These are phyloP conservation scores for Pinctada fucata DNA, from an alignment of 2,888 invertebrate species.

Conservation along the genomic window DNA sequence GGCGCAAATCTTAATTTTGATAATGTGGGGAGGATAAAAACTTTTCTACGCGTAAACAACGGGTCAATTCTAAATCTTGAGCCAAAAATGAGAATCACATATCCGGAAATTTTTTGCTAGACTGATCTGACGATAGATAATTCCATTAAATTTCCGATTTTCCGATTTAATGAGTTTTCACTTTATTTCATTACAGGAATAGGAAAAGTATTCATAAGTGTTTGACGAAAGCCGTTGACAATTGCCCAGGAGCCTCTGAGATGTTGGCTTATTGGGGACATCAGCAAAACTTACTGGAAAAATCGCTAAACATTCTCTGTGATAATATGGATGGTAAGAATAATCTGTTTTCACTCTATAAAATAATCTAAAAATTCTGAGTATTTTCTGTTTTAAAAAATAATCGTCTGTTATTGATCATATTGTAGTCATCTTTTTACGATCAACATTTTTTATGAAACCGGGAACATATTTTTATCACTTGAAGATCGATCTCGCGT, in stretches of 20 bases:
- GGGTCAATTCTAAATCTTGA: no score
- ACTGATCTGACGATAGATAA: no score
- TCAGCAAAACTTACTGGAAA: conserved; percentile 51
- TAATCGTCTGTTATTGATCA: not conserved
- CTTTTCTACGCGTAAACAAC: no score
- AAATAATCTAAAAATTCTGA: not conserved
- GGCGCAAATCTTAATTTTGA: no score
- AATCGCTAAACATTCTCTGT: conserved; percentile 49
- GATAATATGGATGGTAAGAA: conserved; percentile 51
- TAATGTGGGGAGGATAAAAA: no score
- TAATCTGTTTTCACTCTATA: not conserved
- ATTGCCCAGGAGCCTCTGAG: conserved; percentile 51
- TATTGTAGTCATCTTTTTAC: not conserved
- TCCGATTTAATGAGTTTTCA: no score
- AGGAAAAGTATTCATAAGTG: conserved; percentile 44
- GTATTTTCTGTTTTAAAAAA: not conserved
- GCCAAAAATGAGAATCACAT: no score
- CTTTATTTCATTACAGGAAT: conserved; percentile 24
- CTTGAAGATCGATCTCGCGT: no score
- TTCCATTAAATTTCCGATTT: no score
- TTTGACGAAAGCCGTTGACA: conserved; percentile 40
- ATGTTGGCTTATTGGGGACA: conserved; percentile 55
- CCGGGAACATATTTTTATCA: no score
- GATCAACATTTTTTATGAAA: no score
- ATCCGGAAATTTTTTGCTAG: no score